These are phyloP conservation scores for Pantala flavescens DNA, from an alignment of 1,140 invertebrate species.

Conservation along the genomic window DNA sequence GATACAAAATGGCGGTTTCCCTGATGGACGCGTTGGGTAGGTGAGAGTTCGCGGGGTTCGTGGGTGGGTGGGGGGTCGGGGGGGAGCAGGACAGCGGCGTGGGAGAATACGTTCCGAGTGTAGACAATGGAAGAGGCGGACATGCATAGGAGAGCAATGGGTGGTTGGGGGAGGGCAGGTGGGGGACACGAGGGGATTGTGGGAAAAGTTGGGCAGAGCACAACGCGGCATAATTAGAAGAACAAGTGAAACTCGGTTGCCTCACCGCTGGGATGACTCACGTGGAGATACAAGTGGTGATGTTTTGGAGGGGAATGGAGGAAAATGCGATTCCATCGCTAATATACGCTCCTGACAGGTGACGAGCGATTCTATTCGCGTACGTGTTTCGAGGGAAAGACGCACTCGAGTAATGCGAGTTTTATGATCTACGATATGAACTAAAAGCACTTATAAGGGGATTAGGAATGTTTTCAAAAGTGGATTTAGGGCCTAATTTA, in stretches of 20 bases:
- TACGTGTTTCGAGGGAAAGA: no score
- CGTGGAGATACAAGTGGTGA: neutral
- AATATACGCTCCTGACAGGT: no score
- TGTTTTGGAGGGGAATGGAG: neutral
- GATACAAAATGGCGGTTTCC: neutral
- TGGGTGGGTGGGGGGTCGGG: no score
- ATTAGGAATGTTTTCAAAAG: no score
- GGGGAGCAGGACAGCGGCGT: neutral
- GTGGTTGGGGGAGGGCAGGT: neutral
- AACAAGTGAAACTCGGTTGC: constrained; percentile 8
- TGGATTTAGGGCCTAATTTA: no score
- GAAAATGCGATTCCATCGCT: no score
- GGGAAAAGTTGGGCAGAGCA: neutral
- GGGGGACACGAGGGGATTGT: neutral
- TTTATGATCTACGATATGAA: no score
- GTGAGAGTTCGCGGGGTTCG: neutral
- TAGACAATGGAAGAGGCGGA: neutral
- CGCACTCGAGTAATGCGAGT: no score
- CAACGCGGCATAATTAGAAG: neutral
- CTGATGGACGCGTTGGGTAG: neutral
- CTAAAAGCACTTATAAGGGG: no score
- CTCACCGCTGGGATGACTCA: neutral
- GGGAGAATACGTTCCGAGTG: neutral
- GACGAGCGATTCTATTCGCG: no score
- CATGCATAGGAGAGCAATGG: neutral